Conservation (phyloP, 2,113 vertebrate genomes). For the Dicrurus megarhynchus region DNA sequence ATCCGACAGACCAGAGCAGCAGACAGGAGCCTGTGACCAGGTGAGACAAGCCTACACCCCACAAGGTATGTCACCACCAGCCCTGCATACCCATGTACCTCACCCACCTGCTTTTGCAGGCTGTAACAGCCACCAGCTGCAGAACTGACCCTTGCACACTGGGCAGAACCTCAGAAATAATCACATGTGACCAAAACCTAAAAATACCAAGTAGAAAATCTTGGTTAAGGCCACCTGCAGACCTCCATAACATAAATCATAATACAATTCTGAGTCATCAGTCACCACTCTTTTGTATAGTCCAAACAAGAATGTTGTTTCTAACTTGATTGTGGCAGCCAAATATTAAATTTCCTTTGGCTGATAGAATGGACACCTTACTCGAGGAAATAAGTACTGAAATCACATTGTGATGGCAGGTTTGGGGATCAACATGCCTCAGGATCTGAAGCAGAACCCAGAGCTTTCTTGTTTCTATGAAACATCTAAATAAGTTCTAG, state of each 20-base stretch:
- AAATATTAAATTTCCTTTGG: neutral
- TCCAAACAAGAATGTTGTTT: neutral
- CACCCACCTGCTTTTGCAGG: neutral
- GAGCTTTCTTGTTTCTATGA: neutral
- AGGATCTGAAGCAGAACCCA: neutral
- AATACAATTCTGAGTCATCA: neutral
- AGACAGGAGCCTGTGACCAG: neutral
- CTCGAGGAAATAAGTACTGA: neutral
- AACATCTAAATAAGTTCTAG: neutral
- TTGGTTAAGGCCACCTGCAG: neutral
- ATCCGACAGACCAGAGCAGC: neutral
- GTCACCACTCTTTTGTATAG: neutral
- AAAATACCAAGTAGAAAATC: neutral
- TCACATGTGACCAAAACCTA: neutral
- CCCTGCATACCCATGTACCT: neutral
- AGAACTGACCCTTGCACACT: neutral
- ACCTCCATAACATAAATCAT: neutral
- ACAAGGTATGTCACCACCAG: neutral
- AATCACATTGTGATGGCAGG: neutral
- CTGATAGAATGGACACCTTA: neutral
- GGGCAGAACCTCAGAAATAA: neutral
- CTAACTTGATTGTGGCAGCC: neutral
- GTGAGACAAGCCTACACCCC: neutral
- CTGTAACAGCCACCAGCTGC: neutral
- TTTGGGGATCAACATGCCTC: neutral